These are phyloP conservation scores for Terebella lapidaria DNA, from an alignment of 2,888 invertebrate species.

Conservation along the genomic window DNA sequence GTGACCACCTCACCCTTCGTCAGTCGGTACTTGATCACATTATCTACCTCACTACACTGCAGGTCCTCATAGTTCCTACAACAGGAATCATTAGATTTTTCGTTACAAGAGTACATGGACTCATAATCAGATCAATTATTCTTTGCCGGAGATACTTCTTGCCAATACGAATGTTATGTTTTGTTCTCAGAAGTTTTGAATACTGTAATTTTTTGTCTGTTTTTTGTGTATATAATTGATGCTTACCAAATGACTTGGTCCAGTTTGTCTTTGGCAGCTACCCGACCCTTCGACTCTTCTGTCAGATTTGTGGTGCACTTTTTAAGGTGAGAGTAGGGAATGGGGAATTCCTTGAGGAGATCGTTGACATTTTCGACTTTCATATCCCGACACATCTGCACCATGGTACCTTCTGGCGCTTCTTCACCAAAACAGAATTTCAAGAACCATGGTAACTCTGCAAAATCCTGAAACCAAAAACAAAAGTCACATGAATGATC, in stretches of 20 bases:
- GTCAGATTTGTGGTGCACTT: constrained; percentile 32
- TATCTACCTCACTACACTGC: constrained; percentile 38
- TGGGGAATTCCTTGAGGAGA: constrained; percentile 34
- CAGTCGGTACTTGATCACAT: constrained; percentile 36
- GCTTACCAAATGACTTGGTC: constrained; percentile 48
- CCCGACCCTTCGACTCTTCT: constrained; percentile 38
- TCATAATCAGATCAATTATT: background rate
- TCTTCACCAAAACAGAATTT: constrained; percentile 44
- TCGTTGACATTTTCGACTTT: constrained; percentile 44
- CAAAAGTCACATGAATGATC: background rate
- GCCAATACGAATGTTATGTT: background rate
- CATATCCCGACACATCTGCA: constrained; percentile 33
- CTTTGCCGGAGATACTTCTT: background rate
- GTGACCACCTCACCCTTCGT: constrained; percentile 33
- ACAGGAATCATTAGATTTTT: background rate
- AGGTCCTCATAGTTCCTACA: constrained; percentile 51
- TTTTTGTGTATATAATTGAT: background rate
- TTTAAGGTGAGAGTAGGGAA: constrained; percentile 46
- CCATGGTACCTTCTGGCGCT: constrained; percentile 39
- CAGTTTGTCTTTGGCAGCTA: constrained; percentile 39
- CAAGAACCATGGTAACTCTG: constrained; percentile 47
- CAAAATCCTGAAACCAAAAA: constrained; percentile 42
- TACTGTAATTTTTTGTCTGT: background rate
- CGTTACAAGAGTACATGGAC: too few relatives aligned
- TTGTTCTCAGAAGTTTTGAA: background rate